A percentile compares a stretch with the other conserved stretches of the same genome.
Conservation (phyloP, 2,797 vertebrate species). For the Lutjanus argentimaculatus region DNA sequence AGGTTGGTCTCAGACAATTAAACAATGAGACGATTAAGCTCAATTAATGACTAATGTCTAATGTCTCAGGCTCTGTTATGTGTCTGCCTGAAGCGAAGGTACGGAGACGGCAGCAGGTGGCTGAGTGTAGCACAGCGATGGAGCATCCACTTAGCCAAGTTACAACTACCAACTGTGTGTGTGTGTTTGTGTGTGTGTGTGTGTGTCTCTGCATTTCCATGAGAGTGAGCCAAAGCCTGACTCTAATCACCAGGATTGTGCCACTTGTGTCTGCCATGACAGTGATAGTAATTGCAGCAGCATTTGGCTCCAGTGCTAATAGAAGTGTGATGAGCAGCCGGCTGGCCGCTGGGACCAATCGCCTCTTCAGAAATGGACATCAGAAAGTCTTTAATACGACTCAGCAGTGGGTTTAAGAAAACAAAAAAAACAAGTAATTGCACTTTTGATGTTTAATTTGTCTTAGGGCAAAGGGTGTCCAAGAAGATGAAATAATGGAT, state of each 20-base stretch:
- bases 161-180: conserved; percentile 58
- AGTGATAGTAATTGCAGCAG: conserved; percentile 74
- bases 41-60: conserved; percentile 80
- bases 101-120: conserved; percentile 74
- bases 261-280: conserved; percentile 72
- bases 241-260: conserved; percentile 73
- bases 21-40: conserved; percentile 75
- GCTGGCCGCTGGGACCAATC: conserved; percentile 41
- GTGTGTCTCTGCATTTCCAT: conserved; percentile 32
- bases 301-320: conserved; percentile 71
- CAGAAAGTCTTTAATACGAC: conserved; percentile 43
- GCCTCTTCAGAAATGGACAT: conserved; percentile 62
- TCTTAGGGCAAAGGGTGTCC: neutral
- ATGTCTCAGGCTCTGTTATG: conserved; percentile 66
- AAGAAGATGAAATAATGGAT: neutral
- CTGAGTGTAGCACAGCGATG: conserved; percentile 62
- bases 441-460: conserved; percentile 35
- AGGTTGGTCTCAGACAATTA: conserved; percentile 78
- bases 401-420: conserved; percentile 6
- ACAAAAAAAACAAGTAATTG: conserved; percentile 11
- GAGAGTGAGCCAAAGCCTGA: conserved; percentile 55
- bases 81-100: conserved; percentile 61
- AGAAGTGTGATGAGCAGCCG: conserved; percentile 68
- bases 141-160: conserved; percentile 71
- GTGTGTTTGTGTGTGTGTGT: conserved; percentile 36